Percentiles rank a stretch among this genome's conserved stretches.
These are phyloP conservation scores for Agrilus planipennis DNA, from an alignment of 1,140 invertebrate species.

Conservation along the genomic window DNA sequence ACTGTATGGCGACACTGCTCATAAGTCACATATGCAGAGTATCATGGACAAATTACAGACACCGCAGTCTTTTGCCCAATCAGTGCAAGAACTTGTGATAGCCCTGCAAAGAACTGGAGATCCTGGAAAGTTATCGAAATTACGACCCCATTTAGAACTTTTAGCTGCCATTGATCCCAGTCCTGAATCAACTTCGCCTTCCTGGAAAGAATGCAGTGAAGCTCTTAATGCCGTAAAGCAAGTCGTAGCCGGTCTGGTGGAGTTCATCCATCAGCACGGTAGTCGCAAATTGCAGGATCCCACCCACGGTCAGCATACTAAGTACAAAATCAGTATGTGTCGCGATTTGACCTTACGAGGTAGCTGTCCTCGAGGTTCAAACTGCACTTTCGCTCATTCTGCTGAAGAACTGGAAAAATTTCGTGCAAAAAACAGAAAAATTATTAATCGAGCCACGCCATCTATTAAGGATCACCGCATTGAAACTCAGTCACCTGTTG, in stretches of 20 bases:
- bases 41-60: slow-evolving; percentile 93
- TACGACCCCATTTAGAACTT: slow-evolving; percentile 70
- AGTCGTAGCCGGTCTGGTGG: slow-evolving; percentile 73
- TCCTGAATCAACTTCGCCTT: slow-evolving; percentile 55
- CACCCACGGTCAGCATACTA: slow-evolving; percentile 50
- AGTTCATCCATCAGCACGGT: slow-evolving; percentile 75
- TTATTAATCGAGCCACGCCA: slow-evolving; percentile 26
- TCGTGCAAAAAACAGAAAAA: slow-evolving; percentile 45
- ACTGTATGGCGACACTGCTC: slow-evolving; percentile 86
- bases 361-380: slow-evolving; percentile 71
- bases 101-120: slow-evolving; percentile 85
- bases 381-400: slow-evolving; percentile 87
- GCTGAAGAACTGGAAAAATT: slow-evolving; percentile 80
- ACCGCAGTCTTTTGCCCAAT: slow-evolving; percentile 80
- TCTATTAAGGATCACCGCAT: slow-evolving; percentile 22
- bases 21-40: slow-evolving; percentile 98
- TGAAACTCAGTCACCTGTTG: slow-evolving; percentile 26
- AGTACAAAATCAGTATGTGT: slow-evolving; percentile 88
- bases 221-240: slow-evolving; percentile 69
- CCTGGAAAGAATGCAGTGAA: slow-evolving; percentile 61
- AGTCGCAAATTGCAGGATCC: slow-evolving; percentile 47
- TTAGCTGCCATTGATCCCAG: slow-evolving; percentile 77
- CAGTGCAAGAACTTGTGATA: slow-evolving; percentile 84
- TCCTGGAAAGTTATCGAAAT: slow-evolving; percentile 66
- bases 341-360: slow-evolving; percentile 66